phyloP scores from a whole-genome alignment of 2,797 vertebrate species.

The Potorous gilbertii region DNA sequence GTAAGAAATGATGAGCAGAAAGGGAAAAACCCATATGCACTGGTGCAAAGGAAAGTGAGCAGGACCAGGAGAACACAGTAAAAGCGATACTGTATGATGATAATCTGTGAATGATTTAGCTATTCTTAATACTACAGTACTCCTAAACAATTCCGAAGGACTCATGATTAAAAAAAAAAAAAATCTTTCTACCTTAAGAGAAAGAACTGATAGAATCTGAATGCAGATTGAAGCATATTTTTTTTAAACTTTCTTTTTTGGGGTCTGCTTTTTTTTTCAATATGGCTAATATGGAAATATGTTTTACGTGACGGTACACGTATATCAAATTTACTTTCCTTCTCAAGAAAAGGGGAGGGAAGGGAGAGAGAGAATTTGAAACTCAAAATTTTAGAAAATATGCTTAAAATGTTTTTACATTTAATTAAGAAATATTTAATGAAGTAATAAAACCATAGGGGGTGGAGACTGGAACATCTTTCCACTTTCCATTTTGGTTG shows the following conservation, averaged over 20 bases:
- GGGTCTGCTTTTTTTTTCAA: background rate
- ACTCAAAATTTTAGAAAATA: background rate
- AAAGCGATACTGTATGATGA: background rate
- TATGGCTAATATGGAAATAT: background rate
- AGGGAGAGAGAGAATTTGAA: background rate
- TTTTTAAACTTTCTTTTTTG: background rate
- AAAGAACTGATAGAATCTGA: background rate
- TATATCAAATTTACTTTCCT: background rate
- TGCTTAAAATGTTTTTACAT: background rate
- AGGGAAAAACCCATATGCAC: background rate
- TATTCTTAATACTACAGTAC: background rate
- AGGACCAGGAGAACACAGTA: background rate
- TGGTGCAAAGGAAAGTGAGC: background rate
- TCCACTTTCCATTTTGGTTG: background rate
- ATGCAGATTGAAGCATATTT: background rate
- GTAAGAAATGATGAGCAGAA: background rate
- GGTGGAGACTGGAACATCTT: background rate
- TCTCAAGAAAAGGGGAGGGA: background rate
- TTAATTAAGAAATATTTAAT: background rate
- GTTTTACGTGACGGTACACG: background rate
- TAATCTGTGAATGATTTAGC: background rate
- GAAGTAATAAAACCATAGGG: background rate
- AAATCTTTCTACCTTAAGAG: background rate
- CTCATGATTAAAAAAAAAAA: background rate
- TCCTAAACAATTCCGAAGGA: background rate